phyloP scores from a whole-genome alignment of 2,797 vertebrate genomes.

The Petrocephalus sullivani region DNA sequence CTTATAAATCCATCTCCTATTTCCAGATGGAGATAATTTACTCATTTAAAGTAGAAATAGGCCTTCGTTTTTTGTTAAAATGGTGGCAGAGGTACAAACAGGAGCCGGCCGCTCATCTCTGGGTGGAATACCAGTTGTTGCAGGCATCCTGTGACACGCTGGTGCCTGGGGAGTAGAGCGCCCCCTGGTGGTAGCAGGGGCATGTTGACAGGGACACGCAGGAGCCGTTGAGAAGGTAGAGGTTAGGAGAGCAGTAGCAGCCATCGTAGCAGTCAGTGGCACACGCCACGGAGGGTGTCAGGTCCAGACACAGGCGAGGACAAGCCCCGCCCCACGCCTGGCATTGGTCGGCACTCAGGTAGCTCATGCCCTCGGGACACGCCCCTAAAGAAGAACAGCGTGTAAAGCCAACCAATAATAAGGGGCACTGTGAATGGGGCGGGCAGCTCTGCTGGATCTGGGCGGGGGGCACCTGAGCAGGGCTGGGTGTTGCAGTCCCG shows the following conservation, averaged over 20 bases:
- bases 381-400: conserved; percentile 46
- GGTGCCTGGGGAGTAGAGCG: conserved; percentile 48
- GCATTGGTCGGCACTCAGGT: conserved; percentile 64
- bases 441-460: background rate
- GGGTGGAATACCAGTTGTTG: conserved; percentile 74
- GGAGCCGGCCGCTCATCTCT: background rate
- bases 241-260: conserved; percentile 70
- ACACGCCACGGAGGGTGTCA: conserved; percentile 68
- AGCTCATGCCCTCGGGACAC: conserved; percentile 69
- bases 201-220: conserved; percentile 65
- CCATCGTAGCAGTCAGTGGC: conserved; percentile 65
- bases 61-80: background rate
- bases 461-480: conserved; percentile 61
- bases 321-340: conserved; percentile 61
- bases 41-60: background rate
- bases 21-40: background rate
- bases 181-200: conserved; percentile 70
- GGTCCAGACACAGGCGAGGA: conserved; percentile 71
- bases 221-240: conserved; percentile 69
- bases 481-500: conserved; percentile 74
- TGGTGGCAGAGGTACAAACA: background rate
- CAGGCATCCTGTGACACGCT: conserved; percentile 57
- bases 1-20: background rate
- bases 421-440: background rate
- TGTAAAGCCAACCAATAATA: background rate